Percentiles rank a stretch among this genome's conserved stretches.
Conservation (phyloP, 2,797 vertebrate species). For the Serranus cabrilla region DNA sequence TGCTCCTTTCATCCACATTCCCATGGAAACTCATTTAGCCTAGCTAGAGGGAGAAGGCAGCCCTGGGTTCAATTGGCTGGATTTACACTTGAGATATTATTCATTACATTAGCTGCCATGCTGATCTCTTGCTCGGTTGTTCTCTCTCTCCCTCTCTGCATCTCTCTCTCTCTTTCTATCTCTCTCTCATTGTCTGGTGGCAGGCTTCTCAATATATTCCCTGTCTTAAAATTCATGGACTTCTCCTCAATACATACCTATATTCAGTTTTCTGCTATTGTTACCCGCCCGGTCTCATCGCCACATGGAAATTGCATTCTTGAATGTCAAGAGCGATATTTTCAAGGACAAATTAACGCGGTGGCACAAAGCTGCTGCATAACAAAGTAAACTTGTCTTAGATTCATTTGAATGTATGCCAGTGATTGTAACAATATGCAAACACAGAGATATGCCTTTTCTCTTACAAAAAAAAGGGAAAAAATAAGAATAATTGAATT, state of each 20-base stretch:
- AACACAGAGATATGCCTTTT: conserved; percentile 56
- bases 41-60: conserved; percentile 81
- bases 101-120: conserved; percentile 86
- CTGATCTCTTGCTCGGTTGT: conserved; percentile 80
- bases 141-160: conserved; percentile 56
- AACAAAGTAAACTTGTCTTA: conserved; percentile 70
- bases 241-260: conserved; percentile 74
- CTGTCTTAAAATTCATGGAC: conserved; percentile 86
- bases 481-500: conserved; percentile 79
- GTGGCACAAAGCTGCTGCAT: conserved; percentile 60
- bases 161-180: conserved; percentile 44
- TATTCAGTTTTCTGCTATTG: conserved; percentile 73
- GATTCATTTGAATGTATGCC: conserved; percentile 65
- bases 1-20: conserved; percentile 84
- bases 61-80: conserved; percentile 85
- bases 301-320: conserved; percentile 78
- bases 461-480: conserved; percentile 41
- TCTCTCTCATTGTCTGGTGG: conserved; percentile 79
- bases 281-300: conserved; percentile 62
- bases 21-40: conserved; percentile 87
- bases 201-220: conserved; percentile 79
- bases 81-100: conserved; percentile 88
- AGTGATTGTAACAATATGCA: conserved; percentile 68
- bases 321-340: conserved; percentile 80
- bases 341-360: conserved; percentile 79